phyloP scores from a whole-genome alignment of 2,888 invertebrate species.

The Ypsolopha scabrella region DNA sequence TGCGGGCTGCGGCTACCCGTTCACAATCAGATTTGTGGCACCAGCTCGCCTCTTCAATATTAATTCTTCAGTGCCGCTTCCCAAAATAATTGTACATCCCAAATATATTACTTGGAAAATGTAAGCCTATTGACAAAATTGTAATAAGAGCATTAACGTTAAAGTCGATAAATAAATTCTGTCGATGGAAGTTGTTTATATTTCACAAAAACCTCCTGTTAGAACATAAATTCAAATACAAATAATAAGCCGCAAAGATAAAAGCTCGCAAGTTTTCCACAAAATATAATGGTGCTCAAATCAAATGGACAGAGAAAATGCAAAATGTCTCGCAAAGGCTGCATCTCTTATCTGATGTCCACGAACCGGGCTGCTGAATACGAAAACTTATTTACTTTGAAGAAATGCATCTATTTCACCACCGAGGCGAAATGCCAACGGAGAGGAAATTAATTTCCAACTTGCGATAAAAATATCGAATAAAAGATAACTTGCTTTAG shows the following conservation, averaged over 20 bases:
- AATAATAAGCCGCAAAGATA: too few relatives aligned
- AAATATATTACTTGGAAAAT: too few relatives aligned
- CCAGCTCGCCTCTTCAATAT: not conserved
- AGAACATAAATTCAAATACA: too few relatives aligned
- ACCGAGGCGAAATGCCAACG: slow-evolving; percentile 7
- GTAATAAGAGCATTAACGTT: too few relatives aligned
- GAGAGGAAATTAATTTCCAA: slow-evolving; percentile 22
- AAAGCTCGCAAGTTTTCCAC: too few relatives aligned
- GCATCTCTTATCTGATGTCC: slow-evolving; percentile 33
- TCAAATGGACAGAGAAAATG: slow-evolving; percentile 10
- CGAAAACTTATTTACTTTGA: slow-evolving; percentile 28
- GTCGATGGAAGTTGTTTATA: not conserved
- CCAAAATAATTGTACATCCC: not conserved
- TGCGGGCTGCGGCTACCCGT: not conserved
- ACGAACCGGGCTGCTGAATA: slow-evolving; percentile 17
- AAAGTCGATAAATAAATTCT: not conserved
- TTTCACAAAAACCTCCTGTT: too few relatives aligned
- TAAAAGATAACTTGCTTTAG: not conserved
- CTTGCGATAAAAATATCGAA: slow-evolving; percentile 13
- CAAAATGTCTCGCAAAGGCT: slow-evolving; percentile 18
- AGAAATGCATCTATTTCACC: slow-evolving; percentile 21
- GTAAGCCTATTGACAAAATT: too few relatives aligned
- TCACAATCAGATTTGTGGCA: not conserved
- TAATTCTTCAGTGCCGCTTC: too few relatives aligned
- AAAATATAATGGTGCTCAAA: not conserved